Evolutionary conservation across 2,797 vertebrate species (phyloP).

Genomic region (Enteromius argenteus): DNA sequence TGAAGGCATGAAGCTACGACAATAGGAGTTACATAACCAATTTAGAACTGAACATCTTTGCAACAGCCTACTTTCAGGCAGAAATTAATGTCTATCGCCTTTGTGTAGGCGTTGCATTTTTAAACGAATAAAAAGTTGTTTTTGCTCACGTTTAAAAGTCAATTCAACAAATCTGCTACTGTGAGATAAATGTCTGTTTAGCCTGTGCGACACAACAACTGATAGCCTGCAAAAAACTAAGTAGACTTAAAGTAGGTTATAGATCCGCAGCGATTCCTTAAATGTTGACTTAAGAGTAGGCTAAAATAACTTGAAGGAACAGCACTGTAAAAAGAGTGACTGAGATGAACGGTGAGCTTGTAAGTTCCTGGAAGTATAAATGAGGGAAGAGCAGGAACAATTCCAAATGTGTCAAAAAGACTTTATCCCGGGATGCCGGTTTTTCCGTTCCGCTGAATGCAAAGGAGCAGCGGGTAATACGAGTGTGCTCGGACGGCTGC

Average conservation of each 20-base stretch:
- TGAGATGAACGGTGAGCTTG: not conserved
- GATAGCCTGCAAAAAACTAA: not conserved
- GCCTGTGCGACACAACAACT: not conserved
- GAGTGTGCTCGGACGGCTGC: conserved; percentile 67
- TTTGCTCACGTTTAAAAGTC: not conserved
- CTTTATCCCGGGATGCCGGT: conserved; percentile 30
- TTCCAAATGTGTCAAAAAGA: not conserved
- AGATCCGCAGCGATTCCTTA: not conserved
- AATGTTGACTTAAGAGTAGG: not conserved
- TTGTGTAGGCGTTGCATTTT: not conserved
- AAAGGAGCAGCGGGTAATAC: conserved; percentile 52
- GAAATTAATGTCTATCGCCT: not conserved
- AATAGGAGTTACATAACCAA: not conserved
- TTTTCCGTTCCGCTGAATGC: conserved; percentile 31
- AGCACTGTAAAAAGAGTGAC: not conserved
- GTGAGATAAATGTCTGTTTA: not conserved
- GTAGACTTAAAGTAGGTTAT: not conserved
- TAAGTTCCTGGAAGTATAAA: not conserved
- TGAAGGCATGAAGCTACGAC: not conserved
- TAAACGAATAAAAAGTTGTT: not conserved
- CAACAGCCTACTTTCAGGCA: not conserved
- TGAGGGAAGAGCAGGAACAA: conserved; percentile 3
- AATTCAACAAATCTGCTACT: not conserved
- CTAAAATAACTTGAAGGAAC: not conserved
- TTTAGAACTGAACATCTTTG: not conserved